phyloP scores from a whole-genome alignment of 2,888 invertebrate species.

The Germaria angustata region DNA sequence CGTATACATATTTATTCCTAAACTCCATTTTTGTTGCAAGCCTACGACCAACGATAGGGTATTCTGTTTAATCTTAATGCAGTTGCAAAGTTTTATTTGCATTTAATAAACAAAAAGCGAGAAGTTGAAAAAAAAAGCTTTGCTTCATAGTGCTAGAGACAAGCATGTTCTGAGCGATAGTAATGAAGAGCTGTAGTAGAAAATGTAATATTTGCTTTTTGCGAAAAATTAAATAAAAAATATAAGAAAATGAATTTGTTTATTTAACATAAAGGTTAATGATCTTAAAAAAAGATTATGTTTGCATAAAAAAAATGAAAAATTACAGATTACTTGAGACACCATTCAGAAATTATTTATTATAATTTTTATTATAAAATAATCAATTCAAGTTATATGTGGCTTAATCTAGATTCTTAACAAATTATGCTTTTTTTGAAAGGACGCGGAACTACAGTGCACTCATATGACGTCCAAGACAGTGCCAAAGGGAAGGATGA shows the following conservation, averaged over 20 bases:
- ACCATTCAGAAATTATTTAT: conserved; percentile 1
- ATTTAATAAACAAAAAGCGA: not conserved
- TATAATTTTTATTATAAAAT: not conserved
- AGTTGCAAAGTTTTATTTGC: conserved; percentile 41
- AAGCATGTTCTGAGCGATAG: conserved; percentile 43
- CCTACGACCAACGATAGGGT: not conserved
- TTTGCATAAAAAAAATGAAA: not conserved
- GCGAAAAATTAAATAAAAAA: not conserved
- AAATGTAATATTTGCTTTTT: conserved; percentile 49
- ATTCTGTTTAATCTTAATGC: not conserved
- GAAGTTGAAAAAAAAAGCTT: not conserved
- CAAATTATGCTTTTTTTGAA: too few species aligned
- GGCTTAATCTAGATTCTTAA: too few species aligned
- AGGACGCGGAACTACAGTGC: too few species aligned
- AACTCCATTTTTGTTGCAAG: too few species aligned
- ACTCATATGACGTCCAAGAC: too few species aligned
- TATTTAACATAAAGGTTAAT: conserved; percentile 53
- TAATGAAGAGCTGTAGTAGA: conserved; percentile 57
- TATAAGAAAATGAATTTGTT: conserved; percentile 3
- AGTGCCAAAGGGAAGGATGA: too few species aligned
- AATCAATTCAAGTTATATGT: too few species aligned
- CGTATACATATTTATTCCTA: too few species aligned
- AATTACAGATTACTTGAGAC: conserved; percentile 14
- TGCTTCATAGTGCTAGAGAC: conserved; percentile 35
- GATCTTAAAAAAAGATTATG: conserved; percentile 40